Percentiles rank a stretch among this genome's conserved stretches.
phyloP scores from a whole-genome alignment of 2,797 vertebrate species.

The Gambusia yucatana region DNA sequence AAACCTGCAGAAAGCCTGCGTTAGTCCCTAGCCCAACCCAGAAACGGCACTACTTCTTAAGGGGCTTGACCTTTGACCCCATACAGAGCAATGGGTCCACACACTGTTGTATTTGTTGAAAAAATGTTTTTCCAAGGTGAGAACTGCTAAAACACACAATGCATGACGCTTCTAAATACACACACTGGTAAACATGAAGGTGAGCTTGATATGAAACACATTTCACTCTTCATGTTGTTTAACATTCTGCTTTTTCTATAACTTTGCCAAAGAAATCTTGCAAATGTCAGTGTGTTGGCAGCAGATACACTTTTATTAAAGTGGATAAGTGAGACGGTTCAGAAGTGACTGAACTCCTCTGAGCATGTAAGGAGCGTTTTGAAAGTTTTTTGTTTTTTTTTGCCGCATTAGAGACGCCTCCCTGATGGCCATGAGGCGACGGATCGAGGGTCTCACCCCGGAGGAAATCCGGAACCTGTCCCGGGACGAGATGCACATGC shows the following conservation, averaged over 20 bases:
- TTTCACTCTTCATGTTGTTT: not conserved
- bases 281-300: not conserved
- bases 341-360: not conserved
- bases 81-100: not conserved
- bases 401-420: constrained; percentile 88
- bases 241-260: not conserved
- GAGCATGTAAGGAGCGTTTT: not conserved
- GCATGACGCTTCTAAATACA: not conserved
- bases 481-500: constrained; percentile 98
- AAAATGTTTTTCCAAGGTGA: not conserved
- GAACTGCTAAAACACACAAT: not conserved
- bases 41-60: not conserved
- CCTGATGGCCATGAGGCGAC: constrained; percentile 97
- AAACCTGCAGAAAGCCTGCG: too few species aligned
- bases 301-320: not conserved
- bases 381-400: not conserved
- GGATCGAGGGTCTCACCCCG: constrained; percentile 94
- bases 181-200: not conserved
- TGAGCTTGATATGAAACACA: not conserved
- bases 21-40: not conserved
- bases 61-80: not conserved
- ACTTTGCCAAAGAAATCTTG: not conserved
- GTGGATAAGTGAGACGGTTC: not conserved
- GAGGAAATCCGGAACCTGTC: constrained; percentile 98
- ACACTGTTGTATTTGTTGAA: too few species aligned